These are phyloP conservation scores for Erythrolamprus reginae DNA, from an alignment of 2,113 vertebrate genomes.

Conservation along the genomic window DNA sequence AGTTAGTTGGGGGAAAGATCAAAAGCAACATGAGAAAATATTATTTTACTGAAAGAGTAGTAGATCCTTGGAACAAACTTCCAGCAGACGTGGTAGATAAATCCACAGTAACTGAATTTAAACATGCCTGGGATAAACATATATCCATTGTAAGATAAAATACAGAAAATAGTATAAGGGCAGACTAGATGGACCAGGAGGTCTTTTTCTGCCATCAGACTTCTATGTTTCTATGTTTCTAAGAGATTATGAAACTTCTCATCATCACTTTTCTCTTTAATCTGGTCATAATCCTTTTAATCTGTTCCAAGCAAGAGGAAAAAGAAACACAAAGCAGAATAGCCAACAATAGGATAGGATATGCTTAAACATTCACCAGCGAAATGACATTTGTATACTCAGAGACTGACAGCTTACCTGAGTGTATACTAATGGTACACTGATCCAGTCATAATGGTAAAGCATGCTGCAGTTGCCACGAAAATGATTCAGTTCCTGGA, in stretches of 20 bases:
- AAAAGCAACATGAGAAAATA: too few relatives aligned
- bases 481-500: conserved; percentile 82
- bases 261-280: background rate
- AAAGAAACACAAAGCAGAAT: background rate
- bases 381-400: background rate
- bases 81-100: too few relatives aligned
- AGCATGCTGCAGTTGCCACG: conserved; percentile 86
- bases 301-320: background rate
- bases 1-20: too few relatives aligned
- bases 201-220: too few relatives aligned
- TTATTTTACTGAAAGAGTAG: too few relatives aligned
- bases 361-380: background rate
- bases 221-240: too few relatives aligned
- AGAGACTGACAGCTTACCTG: conserved; percentile 70
- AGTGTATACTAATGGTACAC: conserved; percentile 86
- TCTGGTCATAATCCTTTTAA: background rate
- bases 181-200: too few relatives aligned
- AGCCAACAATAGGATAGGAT: background rate
- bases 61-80: too few relatives aligned
- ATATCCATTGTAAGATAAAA: too few relatives aligned
- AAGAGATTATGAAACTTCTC: background rate
- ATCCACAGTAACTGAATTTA: too few relatives aligned
- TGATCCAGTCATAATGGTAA: conserved; percentile 93
- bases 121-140: too few relatives aligned
- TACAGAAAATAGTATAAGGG: too few relatives aligned